Evolutionary conservation across 2,888 invertebrate species (phyloP).

Genomic region (Diarsia mendica): DNA sequence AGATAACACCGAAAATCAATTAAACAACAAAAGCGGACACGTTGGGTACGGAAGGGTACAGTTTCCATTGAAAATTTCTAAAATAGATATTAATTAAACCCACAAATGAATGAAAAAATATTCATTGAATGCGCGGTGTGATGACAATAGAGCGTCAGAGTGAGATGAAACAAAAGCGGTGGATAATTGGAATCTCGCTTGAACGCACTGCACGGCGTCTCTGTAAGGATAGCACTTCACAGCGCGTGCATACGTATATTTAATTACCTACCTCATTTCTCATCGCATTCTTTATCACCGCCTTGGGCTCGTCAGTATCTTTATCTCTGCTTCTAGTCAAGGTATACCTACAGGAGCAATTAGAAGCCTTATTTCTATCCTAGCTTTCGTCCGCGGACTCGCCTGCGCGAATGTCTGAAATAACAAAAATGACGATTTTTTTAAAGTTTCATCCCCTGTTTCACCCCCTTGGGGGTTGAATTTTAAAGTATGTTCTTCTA

Average conservation of each 20-base stretch:
- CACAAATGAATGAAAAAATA: slow-evolving; percentile 70
- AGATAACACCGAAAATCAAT: slow-evolving; percentile 65
- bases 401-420: no score
- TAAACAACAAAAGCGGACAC: slow-evolving; percentile 65
- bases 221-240: slow-evolving; percentile 50
- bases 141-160: slow-evolving; percentile 64
- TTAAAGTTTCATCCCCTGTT: no score
- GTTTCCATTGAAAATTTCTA: slow-evolving; percentile 62
- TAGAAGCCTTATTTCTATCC: not conserved
- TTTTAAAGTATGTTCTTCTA: no score
- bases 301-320: not conserved
- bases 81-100: slow-evolving; percentile 70
- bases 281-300: slow-evolving; percentile 12
- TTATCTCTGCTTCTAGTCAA: not conserved
- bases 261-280: not conserved
- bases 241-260: slow-evolving; percentile 4
- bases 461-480: no score
- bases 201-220: slow-evolving; percentile 58
- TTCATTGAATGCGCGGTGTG: slow-evolving; percentile 67
- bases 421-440: no score
- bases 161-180: slow-evolving; percentile 67
- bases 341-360: not conserved
- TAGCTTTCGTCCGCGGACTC: no score
- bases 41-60: slow-evolving; percentile 63
- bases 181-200: slow-evolving; percentile 72